These are phyloP conservation scores for Anodontia alba DNA, from an alignment of 2,888 invertebrate genomes.

Conservation along the genomic window DNA sequence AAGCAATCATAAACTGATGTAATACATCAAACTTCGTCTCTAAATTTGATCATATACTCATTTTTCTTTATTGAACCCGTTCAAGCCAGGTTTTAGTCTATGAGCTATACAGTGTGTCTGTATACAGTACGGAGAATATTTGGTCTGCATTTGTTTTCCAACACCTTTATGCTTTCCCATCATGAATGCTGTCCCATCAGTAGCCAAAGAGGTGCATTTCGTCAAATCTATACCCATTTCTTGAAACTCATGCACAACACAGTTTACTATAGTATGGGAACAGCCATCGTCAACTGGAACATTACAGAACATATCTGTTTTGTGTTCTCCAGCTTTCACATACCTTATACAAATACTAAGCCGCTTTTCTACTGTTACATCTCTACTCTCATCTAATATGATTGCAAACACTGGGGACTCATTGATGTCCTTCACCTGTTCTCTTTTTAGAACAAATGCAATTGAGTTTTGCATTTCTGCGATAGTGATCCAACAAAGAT, in stretches of 20 bases:
- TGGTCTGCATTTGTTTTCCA: slow-evolving; percentile 32
- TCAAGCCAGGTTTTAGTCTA: slow-evolving; percentile 47
- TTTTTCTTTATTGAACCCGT: slow-evolving; percentile 53
- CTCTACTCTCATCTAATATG: slow-evolving; percentile 40
- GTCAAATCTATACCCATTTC: slow-evolving; percentile 23
- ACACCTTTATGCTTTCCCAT: slow-evolving; percentile 44
- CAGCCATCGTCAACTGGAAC: slow-evolving; percentile 13
- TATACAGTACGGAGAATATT: slow-evolving; percentile 44
- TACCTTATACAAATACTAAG: slow-evolving; percentile 45
- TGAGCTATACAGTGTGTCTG: slow-evolving; percentile 52
- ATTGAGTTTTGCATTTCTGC: slow-evolving; percentile 5
- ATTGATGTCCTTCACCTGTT: neutral
- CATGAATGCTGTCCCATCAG: slow-evolving; percentile 51
- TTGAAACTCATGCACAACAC: neutral
- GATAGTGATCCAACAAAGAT: slow-evolving; percentile 1
- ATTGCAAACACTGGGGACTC: neutral
- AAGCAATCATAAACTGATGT: slow-evolving; percentile 48
- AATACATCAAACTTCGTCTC: slow-evolving; percentile 51
- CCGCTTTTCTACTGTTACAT: slow-evolving; percentile 41
- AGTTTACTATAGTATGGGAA: slow-evolving; percentile 27
- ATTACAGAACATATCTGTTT: slow-evolving; percentile 6
- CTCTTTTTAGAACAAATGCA: neutral
- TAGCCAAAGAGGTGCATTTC: slow-evolving; percentile 43
- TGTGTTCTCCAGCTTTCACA: slow-evolving; percentile 15
- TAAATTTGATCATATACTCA: slow-evolving; percentile 44